phyloP scores from a whole-genome alignment of 1,140 invertebrate species.

The Habropoda laboriosa region DNA sequence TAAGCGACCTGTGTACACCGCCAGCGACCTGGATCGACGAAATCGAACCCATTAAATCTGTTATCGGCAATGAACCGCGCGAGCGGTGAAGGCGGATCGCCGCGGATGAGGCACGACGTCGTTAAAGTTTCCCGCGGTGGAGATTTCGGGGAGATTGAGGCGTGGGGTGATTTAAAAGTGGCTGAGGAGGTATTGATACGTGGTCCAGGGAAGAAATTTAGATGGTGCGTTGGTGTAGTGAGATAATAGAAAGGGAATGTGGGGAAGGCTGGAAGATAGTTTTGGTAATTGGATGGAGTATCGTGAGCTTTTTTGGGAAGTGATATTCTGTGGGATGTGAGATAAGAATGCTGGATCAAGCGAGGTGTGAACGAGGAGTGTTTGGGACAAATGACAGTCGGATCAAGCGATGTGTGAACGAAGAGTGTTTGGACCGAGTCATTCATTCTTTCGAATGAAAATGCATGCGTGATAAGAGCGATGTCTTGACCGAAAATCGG shows the following conservation, averaged over 20 bases:
- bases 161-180: not conserved
- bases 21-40: conserved; percentile 21
- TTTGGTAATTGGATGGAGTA: too few species aligned
- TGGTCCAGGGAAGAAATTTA: not conserved
- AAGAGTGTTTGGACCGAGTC: too few species aligned
- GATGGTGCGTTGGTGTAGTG: not conserved
- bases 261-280: not conserved
- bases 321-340: too few species aligned
- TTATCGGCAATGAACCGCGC: not conserved
- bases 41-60: conserved; percentile 63
- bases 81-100: conserved; percentile 1
- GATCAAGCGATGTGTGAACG: too few species aligned
- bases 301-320: too few species aligned
- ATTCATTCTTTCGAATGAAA: too few species aligned
- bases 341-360: too few species aligned
- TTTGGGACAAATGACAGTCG: too few species aligned
- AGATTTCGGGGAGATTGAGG: not conserved
- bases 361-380: too few species aligned
- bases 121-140: conserved; percentile 5
- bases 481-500: too few species aligned
- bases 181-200: not conserved
- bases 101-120: not conserved
- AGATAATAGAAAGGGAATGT: not conserved
- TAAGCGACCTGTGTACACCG: conserved; percentile 41
- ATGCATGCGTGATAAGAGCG: too few species aligned